Conservation (phyloP, 2,797 vertebrate species). For the Trachops cirrhosus region DNA sequence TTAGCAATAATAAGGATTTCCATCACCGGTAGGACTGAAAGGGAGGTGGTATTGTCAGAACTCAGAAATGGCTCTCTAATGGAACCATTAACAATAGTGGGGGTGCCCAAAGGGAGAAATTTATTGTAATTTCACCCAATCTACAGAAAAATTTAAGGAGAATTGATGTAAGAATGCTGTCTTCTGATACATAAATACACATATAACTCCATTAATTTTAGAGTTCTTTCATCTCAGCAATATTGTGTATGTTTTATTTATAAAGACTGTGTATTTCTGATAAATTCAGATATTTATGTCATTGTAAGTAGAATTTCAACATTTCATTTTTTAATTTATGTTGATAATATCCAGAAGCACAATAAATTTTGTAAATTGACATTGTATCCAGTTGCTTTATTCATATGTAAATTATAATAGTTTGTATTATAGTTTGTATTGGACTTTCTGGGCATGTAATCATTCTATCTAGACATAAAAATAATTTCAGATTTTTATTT, state of each 20-base stretch:
- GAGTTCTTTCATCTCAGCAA: background rate
- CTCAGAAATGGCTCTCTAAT: background rate
- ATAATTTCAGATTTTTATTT: background rate
- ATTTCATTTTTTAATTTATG: background rate
- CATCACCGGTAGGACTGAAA: background rate
- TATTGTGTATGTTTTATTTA: background rate
- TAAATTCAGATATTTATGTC: background rate
- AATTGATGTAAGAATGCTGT: background rate
- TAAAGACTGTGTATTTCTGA: background rate
- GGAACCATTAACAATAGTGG: background rate
- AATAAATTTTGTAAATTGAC: background rate
- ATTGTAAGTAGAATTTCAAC: background rate
- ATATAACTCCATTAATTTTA: background rate
- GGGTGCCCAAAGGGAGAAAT: background rate
- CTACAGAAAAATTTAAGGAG: background rate
- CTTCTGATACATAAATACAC: background rate
- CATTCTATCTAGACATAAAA: background rate
- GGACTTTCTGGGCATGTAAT: background rate
- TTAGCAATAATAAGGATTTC: background rate
- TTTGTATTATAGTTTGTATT: background rate
- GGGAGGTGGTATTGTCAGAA: background rate
- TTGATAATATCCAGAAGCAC: background rate
- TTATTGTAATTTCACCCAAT: background rate
- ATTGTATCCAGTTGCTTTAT: background rate
- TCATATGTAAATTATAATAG: background rate